Evolutionary conservation across 1,140 invertebrate genomes (phyloP), one percentile per base, ranked within the genome.

Genomic region (Epicauta chinensis): DNA sequence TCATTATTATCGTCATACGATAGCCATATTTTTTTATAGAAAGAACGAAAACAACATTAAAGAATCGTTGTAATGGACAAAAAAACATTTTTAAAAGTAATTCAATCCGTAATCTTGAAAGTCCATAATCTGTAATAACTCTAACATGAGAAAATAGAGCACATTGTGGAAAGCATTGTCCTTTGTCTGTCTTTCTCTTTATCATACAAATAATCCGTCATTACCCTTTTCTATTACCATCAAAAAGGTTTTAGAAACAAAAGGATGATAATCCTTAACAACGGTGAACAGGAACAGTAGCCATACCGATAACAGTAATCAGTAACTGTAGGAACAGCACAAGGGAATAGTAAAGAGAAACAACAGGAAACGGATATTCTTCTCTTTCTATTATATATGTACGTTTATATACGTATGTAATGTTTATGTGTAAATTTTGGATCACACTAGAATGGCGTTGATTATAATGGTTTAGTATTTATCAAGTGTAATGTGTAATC

Each of bases 401-500:
- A 23, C 4, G 7, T 23, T 3, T 23, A 23, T 3, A 23, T 23
- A 7, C 7, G 7, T 23, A 23, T 23, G 23, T 23, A 7, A 23
- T 23, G 23, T 23, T 5, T 23, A 23, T 23, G 23, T 23, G 23
- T 23, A 23, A 23, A 23, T 23, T 23, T 23, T 23, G 7, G 23
- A 23, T 23, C 23, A 23, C 23, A 23, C 23, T 23, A 23, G 23
- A 23, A 23, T 23, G 7, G 23, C 54, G 44, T 35, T 53, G 55
- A 53, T 53, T 54, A 54, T 58, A 55, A 59, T 59, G 42, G 49
- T 43, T 47, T 43, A 51, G 47, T 58, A 55, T 51, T 55, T 51
- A 49, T 51, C 53, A 55, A 40, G 42, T 55, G 51, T 62, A 62
- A 62, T 56, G 59, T 58, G 60, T 62, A 62, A 62, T 62, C 60